Percentiles rank a stretch among this genome's conserved stretches.
These are phyloP conservation scores for Dendrolimus pini DNA, from an alignment of 2,888 invertebrate species.

Conservation along the genomic window DNA sequence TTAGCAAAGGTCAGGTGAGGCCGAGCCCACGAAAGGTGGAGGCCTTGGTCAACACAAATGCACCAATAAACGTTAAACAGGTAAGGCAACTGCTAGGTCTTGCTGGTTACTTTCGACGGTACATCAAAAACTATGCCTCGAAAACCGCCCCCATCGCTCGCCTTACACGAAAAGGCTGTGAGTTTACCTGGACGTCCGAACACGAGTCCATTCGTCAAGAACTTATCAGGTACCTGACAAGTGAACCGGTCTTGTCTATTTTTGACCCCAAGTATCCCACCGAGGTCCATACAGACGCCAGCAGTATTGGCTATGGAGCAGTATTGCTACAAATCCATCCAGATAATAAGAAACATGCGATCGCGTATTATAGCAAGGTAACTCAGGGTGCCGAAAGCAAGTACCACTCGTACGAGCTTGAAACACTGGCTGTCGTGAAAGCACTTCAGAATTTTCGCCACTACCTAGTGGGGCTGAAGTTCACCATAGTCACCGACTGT, in stretches of 20 bases:
- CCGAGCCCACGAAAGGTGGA: constrained; percentile 18
- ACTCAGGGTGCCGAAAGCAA: constrained; percentile 15
- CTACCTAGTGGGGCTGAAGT: constrained; percentile 15
- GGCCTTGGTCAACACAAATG: constrained; percentile 14
- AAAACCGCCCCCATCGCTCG: constrained; percentile 7
- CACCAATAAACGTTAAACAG: constrained; percentile 18
- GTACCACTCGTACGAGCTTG: constrained; percentile 19
- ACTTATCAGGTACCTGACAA: constrained; percentile 8
- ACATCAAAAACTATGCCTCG: constrained; percentile 9
- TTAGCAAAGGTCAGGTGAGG: constrained; percentile 18
- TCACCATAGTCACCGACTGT: constrained; percentile 23
- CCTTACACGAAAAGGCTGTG: constrained; percentile 5
- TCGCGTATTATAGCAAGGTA: constrained; percentile 12
- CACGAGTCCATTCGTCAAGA: constrained; percentile 5
- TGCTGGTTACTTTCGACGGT: constrained; percentile 15
- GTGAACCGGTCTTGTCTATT: constrained; percentile 12
- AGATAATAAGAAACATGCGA: constrained; percentile 4
- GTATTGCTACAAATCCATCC: constrained; percentile 9
- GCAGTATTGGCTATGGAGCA: constrained; percentile 8
- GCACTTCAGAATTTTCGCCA: constrained; percentile 18
- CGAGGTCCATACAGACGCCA: constrained; percentile 12
- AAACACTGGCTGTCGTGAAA: constrained; percentile 15
- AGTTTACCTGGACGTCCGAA: constrained; percentile 7
- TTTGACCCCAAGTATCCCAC: constrained; percentile 5
- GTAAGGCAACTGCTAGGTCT: constrained; percentile 11